Evolutionary conservation across 2,888 invertebrate species (phyloP).

Genomic region (Adelognathus sp.): DNA sequence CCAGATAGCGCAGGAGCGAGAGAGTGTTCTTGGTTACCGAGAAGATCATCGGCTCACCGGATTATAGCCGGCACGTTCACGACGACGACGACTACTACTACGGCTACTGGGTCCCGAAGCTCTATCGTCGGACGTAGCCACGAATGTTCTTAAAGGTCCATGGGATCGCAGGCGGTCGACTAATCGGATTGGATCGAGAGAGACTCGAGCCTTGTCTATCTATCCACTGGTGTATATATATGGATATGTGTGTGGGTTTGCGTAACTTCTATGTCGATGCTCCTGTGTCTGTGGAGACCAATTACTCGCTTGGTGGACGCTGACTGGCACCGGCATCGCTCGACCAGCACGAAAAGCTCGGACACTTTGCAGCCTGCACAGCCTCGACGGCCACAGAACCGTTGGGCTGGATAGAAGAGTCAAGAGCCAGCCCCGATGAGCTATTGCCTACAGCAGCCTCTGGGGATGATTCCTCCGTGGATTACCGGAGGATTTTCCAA

Average conservation of each 20-base stretch:
- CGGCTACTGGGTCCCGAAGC: background rate
- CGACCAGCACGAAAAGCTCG: conserved; percentile 44
- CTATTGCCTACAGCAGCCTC: conserved; percentile 27
- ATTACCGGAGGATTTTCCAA: conserved; percentile 12
- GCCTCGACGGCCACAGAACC: conserved; percentile 2
- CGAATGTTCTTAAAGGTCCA: conserved; percentile 50
- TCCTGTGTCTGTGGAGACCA: conserved; percentile 58
- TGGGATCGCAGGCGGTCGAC: conserved; percentile 47
- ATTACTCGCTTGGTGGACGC: conserved; percentile 62
- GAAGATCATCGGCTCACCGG: conserved; percentile 41
- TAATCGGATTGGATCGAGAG: conserved; percentile 57
- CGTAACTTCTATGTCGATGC: conserved; percentile 49
- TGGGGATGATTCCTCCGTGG: background rate
- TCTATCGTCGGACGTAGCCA: conserved; percentile 20
- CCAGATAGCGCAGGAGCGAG: background rate
- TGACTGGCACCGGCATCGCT: conserved; percentile 55
- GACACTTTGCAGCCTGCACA: conserved; percentile 43
- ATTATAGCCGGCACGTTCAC: conserved; percentile 39
- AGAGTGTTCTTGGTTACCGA: conserved; percentile 27
- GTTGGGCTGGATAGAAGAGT: background rate
- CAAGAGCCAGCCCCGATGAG: conserved; percentile 26
- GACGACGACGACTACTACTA: conserved; percentile 26
- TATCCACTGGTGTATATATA: conserved; percentile 3
- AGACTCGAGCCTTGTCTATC: conserved; percentile 7
- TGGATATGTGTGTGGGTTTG: background rate